These are phyloP conservation scores for Ibidorhyncha struthersii DNA, from an alignment of 2,113 vertebrate species.

Conservation along the genomic window DNA sequence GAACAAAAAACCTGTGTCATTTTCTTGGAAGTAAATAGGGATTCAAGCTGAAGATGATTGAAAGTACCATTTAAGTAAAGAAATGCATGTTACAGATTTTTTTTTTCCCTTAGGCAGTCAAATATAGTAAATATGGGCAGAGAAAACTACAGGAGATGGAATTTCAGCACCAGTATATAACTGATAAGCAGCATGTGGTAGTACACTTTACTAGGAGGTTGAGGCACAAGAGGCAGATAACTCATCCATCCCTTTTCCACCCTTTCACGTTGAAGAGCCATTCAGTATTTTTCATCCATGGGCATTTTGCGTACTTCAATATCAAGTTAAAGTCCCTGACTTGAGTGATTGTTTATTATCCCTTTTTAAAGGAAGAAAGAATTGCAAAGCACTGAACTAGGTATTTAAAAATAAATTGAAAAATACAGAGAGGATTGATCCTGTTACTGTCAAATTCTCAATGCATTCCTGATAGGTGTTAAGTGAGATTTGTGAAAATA, in stretches of 20 bases:
- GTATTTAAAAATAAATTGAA: neutral
- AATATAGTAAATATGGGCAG: neutral
- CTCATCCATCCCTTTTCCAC: fast-evolving
- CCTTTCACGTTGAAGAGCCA: neutral
- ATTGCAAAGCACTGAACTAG: neutral
- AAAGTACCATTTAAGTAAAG: neutral
- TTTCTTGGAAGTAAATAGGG: neutral
- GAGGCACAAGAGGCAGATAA: neutral
- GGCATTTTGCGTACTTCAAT: neutral
- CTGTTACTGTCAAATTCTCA: neutral
- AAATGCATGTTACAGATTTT: neutral
- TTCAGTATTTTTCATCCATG: neutral
- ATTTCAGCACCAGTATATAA: neutral
- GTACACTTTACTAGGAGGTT: neutral
- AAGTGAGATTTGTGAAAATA: neutral
- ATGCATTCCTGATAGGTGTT: neutral
- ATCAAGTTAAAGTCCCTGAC: neutral
- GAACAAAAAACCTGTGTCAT: neutral
- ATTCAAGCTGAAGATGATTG: neutral
- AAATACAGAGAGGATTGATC: neutral
- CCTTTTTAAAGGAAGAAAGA: neutral
- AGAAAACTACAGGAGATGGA: neutral
- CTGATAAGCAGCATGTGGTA: no score
- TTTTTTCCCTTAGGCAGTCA: neutral
- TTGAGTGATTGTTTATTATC: neutral